Evolutionary conservation across 2,113 vertebrate genomes (phyloP), one percentile per base, ranked within the genome.

Genomic region (Indri indri): DNA sequence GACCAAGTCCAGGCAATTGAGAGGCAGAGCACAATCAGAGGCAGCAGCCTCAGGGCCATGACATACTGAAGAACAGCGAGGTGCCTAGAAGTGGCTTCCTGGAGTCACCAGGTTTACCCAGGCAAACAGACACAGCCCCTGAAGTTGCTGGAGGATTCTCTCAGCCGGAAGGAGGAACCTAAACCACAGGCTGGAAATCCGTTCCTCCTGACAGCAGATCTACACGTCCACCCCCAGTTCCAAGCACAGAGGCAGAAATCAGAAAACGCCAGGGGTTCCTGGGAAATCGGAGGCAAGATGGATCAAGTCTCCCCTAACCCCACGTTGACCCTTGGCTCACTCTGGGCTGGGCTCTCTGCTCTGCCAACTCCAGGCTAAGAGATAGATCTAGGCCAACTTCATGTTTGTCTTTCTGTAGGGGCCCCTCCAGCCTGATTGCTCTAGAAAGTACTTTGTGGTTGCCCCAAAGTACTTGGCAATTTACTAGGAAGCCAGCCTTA

Each of bases 371-470:
- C 13, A 12, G 47, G 65, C 23, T 25, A 47, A 63, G 37, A 25
- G 42, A 50, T 61, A 77, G 34, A 90, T 54, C 3, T n/a, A 89
- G 40, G 23, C 81, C 66, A 76, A 70, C n/a, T 40, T 81, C 37
- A 32, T 8, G 20, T 89, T 89, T 80, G 9, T 91, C 63, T 79
- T 95, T 74, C 61, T 71, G 25, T 79, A 71, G 88, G 59, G 71
- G 86, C 17, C 37, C 40, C 27, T 76, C 27, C 30, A 57, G 59
- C 45, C 57, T 80, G 27, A 88, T 32, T 82, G 25, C 25, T 88
- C 11, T 25, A 81, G 73, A 93, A 76, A 87, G 37, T 52, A 92
- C 52, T 91, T 80, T 37, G 10, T 59, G 30, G n/a, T 88, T 50
- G 18, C 59, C 68, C 61, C 50, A 70, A 57, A 81, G 47, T 84